These are phyloP conservation scores for Ceyx margarethae DNA, from an alignment of 2,113 vertebrate species.

Conservation along the genomic window DNA sequence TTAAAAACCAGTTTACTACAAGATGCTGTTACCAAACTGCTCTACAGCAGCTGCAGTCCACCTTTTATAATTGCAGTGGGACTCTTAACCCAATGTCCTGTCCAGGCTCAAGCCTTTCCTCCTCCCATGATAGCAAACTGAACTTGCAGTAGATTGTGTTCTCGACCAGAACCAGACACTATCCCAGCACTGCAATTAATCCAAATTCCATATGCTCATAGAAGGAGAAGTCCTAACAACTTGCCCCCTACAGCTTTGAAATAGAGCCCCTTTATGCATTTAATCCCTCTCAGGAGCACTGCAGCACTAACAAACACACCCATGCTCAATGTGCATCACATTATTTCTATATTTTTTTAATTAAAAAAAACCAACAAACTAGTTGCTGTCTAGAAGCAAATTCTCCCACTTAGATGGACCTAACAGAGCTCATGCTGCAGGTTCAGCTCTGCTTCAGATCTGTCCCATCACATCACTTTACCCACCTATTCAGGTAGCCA, in stretches of 20 bases:
- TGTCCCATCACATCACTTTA: neutral
- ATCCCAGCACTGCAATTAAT: neutral
- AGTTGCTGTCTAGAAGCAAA: neutral
- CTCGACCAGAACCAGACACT: neutral
- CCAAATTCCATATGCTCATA: neutral
- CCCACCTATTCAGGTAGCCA: neutral
- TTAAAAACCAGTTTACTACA: neutral
- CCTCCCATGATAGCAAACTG: fast-evolving
- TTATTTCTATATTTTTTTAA: no score
- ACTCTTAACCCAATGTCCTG: neutral
- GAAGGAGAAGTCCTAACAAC: neutral
- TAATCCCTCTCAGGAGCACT: neutral
- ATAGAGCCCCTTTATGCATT: neutral
- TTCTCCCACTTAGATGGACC: neutral
- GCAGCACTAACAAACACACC: neutral
- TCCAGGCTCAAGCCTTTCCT: neutral
- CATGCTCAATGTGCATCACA: neutral
- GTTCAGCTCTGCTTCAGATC: neutral
- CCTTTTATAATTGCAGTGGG: neutral
- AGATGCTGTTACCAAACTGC: neutral
- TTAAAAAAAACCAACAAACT: neutral
- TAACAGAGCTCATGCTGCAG: neutral
- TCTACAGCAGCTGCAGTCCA: neutral
- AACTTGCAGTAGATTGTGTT: neutral
- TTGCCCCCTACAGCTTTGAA: neutral